Conservation (phyloP, 2,797 vertebrate genomes). For the Leptodactylus fallax region DNA sequence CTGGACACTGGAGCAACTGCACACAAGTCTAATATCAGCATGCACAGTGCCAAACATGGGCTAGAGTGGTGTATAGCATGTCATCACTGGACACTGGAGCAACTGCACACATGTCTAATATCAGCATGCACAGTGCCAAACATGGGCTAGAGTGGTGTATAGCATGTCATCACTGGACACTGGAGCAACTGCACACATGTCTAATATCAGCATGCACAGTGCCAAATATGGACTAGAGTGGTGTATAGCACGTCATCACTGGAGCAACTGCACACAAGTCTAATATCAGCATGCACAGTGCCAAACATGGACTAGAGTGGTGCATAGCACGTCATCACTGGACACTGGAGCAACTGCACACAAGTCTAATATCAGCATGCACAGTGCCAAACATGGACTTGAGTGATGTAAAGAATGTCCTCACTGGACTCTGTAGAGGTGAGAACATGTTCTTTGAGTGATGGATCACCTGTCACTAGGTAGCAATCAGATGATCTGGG, state of each 20-base stretch:
- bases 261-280: background rate
- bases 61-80: background rate
- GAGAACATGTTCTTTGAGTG: no score
- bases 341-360: background rate
- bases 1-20: background rate
- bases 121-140: background rate
- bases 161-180: background rate
- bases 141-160: background rate
- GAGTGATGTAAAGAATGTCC: no score
- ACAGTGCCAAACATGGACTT: no score
- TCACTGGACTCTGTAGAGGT: no score
- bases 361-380: no score
- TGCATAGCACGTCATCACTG: background rate
- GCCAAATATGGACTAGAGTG: background rate
- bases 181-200: background rate
- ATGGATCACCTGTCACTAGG: no score
- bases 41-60: background rate
- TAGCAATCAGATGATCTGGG: no score
- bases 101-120: background rate
- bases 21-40: background rate
- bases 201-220: background rate
- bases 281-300: background rate
- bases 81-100: background rate
- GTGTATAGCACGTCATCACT: background rate
- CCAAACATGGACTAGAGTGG: background rate